Conservation (phyloP, 2,797 vertebrate species). For the Ctenochaetus hawaiiensis region DNA sequence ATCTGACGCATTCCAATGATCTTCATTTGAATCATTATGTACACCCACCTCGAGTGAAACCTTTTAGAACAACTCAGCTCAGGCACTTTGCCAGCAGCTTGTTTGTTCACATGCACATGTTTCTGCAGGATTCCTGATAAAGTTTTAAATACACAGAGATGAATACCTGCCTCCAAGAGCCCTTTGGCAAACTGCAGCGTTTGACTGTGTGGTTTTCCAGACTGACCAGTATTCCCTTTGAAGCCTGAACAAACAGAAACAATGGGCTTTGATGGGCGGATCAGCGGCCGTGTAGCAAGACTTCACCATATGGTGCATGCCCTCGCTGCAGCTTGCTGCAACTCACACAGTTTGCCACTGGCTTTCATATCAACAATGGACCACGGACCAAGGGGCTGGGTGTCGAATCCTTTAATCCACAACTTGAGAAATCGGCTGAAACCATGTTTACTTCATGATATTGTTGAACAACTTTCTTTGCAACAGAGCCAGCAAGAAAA, state of each 20-base stretch:
- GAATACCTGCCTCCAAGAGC: conserved; percentile 65
- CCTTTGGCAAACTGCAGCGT: conserved; percentile 58
- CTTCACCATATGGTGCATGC: conserved; percentile 81
- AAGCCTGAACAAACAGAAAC: conserved; percentile 82
- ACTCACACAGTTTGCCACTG: conserved; percentile 55
- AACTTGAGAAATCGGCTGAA: conserved; percentile 52
- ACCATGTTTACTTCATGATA: conserved; percentile 49
- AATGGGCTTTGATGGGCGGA: conserved; percentile 81
- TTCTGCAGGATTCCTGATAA: conserved; percentile 65
- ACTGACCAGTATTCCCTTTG: conserved; percentile 80
- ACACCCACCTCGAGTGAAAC: conserved; percentile 30
- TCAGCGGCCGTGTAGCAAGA: conserved; percentile 69
- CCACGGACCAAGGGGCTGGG: conserved; percentile 20
- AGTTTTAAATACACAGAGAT: conserved; percentile 54
- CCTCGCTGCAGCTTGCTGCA: conserved; percentile 55
- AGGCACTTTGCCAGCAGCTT: conserved; percentile 47
- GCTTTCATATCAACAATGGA: conserved; percentile 69
- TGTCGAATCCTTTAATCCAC: conserved; percentile 63
- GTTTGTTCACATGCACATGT: conserved; percentile 53
- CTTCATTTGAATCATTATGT: conserved; percentile 47
- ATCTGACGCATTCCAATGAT: conserved; percentile 38
- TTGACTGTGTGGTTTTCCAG: conserved; percentile 59
- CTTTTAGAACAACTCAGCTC: conserved; percentile 34
- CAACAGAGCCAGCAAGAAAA: not conserved
- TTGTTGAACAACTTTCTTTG: conserved; percentile 26